Conservation (phyloP, 2,113 vertebrate genomes). For the Psilopsiagon aymara region DNA sequence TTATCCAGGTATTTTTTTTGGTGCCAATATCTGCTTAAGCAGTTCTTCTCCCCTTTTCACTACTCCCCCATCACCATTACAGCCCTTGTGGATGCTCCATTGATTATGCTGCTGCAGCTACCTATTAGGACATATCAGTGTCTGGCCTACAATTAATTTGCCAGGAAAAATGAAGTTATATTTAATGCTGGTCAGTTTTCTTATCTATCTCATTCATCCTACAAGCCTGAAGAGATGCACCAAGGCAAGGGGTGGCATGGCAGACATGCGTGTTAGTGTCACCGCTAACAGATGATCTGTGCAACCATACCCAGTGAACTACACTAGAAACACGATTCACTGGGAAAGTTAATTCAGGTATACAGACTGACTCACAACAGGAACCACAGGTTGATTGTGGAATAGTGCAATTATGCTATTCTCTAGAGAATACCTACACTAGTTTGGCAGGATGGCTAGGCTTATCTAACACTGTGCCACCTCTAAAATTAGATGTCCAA, state of each 20-base stretch:
- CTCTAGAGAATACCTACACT: background rate
- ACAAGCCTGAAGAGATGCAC: background rate
- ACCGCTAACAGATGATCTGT: background rate
- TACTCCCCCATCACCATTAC: background rate
- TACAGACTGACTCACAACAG: background rate
- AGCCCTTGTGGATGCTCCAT: background rate
- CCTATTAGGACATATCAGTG: background rate
- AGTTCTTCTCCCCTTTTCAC: background rate
- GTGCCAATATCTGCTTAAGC: background rate
- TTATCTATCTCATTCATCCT: background rate
- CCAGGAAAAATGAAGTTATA: background rate
- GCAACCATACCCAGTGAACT: background rate
- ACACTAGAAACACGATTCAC: constrained; percentile 3
- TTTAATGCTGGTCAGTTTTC: background rate
- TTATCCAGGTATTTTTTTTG: background rate
- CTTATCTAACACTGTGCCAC: accelerated
- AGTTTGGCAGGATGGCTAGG: background rate
- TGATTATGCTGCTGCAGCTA: background rate
- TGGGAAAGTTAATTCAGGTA: background rate
- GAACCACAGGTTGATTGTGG: background rate
- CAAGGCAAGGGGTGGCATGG: background rate
- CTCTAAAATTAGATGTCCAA: background rate
- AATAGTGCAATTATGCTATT: background rate
- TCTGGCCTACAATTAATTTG: background rate
- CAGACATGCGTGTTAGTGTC: background rate